Base-by-base conservation (phyloP, 2,888 invertebrate genomes). In the Synanthedon myopaeformis region DNA sequence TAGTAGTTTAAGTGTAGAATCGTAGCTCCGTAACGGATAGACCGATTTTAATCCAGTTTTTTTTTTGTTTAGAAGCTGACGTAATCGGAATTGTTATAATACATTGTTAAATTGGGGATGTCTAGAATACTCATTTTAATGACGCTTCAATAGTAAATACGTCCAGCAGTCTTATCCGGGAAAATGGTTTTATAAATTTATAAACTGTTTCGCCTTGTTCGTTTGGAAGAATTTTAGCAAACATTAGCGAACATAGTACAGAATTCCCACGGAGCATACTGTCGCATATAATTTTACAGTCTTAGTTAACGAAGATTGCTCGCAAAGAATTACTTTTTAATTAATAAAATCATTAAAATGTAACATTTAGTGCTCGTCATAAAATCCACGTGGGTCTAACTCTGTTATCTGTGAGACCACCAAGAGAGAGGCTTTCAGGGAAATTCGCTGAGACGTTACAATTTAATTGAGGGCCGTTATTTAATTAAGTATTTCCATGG, bases 371-470 rank as follows among this genome's bases (percentile, higher is more conserved):
- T 65, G 63, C 64, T 62, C 59, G 57, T 64, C 66, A 70, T 77
- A 74, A 72, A 74, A 65, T 62, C 63, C 61, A 64, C 62, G 62
- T 63, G 62, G 59, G 62, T 66, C 64, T 67, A 70, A 68, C 57
- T 57, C 61, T 51, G 60, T 62, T 67, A 69, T 71, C 68, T 63
- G 10, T 65, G 64, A 55, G 84, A 83, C 83, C 85, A 82, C 85
- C 84, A 59, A 65, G 65, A 51, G 66, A 58, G 70, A 63, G 14
- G 50, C 58, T 59, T 63, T 57, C 57, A 63, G 62, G 67, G 70
- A 77, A 76, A 83, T 83, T 82, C 83, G 83, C 78, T 84, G 74
- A 79, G 74, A 80, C 82, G 85, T 80, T 78, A 84, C 80, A 84
- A 80, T 86, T 86, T 84, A 84, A 86, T 86, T 83, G 79, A 79